Conservation (phyloP, 2,113 vertebrate species). For the Salvelinus sp. region DNA sequence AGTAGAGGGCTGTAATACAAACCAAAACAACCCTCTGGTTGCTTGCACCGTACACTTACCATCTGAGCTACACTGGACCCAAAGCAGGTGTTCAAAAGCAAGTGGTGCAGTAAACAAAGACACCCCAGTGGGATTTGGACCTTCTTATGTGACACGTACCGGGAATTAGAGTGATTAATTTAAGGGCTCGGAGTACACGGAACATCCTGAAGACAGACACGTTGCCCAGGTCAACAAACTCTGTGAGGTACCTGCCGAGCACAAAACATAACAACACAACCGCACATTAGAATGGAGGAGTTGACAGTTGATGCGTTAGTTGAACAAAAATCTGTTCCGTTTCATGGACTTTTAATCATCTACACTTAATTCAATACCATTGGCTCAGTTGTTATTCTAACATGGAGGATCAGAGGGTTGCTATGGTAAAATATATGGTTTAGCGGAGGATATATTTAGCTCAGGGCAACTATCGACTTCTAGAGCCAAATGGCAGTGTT, state of each 20-base stretch:
- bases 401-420: background rate
- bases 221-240: background rate
- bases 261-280: too few relatives aligned
- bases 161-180: background rate
- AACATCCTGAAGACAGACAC: background rate
- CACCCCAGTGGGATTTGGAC: too few relatives aligned
- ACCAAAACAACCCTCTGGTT: background rate
- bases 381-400: too few relatives aligned
- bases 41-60: background rate
- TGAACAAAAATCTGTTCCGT: background rate
- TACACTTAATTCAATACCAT: too few relatives aligned
- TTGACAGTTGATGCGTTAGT: too few relatives aligned
- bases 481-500: background rate
- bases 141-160: background rate
- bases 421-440: slow-evolving; percentile 6
- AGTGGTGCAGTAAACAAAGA: background rate
- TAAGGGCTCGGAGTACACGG: background rate
- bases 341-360: too few relatives aligned
- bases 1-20: too few relatives aligned
- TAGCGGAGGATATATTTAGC: background rate
- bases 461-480: background rate
- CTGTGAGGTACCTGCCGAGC: background rate
- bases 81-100: background rate
- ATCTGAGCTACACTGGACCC: background rate
- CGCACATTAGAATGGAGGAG: background rate